phyloP scores from a whole-genome alignment of 2,888 invertebrate species.

The Nezara viridula region DNA sequence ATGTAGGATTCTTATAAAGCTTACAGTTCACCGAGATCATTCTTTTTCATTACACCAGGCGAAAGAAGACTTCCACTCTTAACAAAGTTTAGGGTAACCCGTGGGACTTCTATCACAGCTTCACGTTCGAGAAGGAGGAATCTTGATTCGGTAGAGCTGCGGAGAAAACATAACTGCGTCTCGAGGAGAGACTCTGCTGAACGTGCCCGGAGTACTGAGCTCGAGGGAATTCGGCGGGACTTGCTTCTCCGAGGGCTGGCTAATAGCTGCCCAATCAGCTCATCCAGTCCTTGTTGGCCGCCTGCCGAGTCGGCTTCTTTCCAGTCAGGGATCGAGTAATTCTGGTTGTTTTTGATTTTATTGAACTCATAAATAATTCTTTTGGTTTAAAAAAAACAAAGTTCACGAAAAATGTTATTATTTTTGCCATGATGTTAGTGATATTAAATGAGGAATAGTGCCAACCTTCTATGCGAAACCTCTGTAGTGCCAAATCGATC shows the following conservation, averaged over 20 bases:
- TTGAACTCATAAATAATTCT: too few species aligned
- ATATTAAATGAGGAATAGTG: too few species aligned
- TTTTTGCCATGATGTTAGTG: too few species aligned
- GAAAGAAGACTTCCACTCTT: neutral
- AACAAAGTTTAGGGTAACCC: neutral
- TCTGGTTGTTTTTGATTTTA: neutral
- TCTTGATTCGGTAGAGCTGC: neutral
- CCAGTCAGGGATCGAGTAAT: neutral
- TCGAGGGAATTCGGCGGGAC: neutral
- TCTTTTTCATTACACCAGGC: neutral
- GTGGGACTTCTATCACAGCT: neutral
- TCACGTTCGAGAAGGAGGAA: neutral
- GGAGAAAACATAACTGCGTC: neutral
- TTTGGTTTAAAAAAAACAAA: too few species aligned
- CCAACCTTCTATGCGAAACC: too few species aligned
- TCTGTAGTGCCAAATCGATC: too few species aligned
- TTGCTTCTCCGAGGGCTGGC: neutral
- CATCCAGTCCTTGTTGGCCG: neutral
- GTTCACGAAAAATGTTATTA: too few species aligned
- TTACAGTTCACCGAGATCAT: neutral
- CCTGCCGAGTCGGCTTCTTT: neutral
- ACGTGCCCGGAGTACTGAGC: neutral
- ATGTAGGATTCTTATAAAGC: too few species aligned
- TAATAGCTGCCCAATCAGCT: neutral
- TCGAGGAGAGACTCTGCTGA: neutral